Evolutionary conservation across 2,113 vertebrate species (phyloP), one percentile per base, ranked within the genome.

Genomic region (Penelope pileata): DNA sequence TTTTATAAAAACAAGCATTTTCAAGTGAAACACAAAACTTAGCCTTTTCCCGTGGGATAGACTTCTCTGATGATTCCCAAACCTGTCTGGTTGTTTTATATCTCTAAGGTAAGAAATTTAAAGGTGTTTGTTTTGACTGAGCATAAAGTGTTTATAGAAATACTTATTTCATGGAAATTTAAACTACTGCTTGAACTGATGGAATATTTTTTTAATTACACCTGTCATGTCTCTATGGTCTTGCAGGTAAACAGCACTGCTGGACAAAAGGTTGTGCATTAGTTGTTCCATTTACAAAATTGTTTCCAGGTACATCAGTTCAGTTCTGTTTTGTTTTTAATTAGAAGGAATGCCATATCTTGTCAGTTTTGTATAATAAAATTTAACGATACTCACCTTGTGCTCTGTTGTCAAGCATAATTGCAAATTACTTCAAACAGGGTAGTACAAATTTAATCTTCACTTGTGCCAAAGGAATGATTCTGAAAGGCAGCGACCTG

Each of bases 141-240:
- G 95, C 96, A 77, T 92, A 76, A 96, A 95, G 96, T 50, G 87
- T 98, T 97, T 97, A 96, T 96, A 97, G 92, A 97, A 96, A 97
- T 96, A 94, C 94, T 97, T 97, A 97, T 94, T 95, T 97, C 95
- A 88, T 94, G 92, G 91, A 96, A 96, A 94, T 92, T 77, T 95
- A 95, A 96, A 91, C 86, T 98, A 92, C 85, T 97, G 96, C 97
- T 97, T 96, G 93, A 97, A 93, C 90, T 92, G 94, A 96, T 95
- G 92, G 94, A 96, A 76, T 97, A 96, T 97, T 98, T 98, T 97
- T 97, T 95, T 95, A 97, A 96, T 96, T 95, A 84, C 89, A 97
- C 36, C 73, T 97, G 94, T 96, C 88, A 56, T 89, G 40, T 96
- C 93, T 97, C 62, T 88, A 95, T 93, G 63, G 86, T 95, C 94